These are phyloP conservation scores for Tinea pellionella DNA, from an alignment of 2,888 invertebrate species.

Conservation along the genomic window DNA sequence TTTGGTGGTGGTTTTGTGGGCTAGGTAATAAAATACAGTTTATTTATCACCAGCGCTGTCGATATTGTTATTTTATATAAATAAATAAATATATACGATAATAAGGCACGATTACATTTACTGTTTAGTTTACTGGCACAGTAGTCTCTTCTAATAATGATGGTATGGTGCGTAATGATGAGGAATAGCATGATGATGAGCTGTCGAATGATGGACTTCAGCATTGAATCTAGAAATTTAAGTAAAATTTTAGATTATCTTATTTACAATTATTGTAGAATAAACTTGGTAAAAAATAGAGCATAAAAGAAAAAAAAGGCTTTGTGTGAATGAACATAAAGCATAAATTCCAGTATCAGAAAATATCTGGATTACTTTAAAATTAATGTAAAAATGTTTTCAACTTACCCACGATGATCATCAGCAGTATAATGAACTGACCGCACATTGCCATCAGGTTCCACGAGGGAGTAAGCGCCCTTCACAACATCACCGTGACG, in stretches of 20 bases:
- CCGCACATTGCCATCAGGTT: slow-evolving; percentile 69
- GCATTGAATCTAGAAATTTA: slow-evolving; percentile 39
- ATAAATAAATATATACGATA: background rate
- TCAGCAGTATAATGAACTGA: slow-evolving; percentile 66
- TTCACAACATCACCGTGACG: slow-evolving; percentile 70
- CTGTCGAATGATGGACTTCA: slow-evolving; percentile 39
- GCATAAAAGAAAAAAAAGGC: too few species aligned
- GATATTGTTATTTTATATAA: slow-evolving; percentile 13
- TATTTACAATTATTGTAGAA: too few species aligned
- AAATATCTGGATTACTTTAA: too few species aligned
- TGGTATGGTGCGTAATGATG: slow-evolving; percentile 24
- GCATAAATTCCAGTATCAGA: too few species aligned
- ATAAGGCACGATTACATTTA: background rate
- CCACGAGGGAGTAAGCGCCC: slow-evolving; percentile 71
- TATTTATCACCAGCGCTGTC: slow-evolving; percentile 35
- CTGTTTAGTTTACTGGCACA: background rate
- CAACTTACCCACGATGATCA: slow-evolving; percentile 53
- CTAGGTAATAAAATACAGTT: too few species aligned
- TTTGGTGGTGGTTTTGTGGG: too few species aligned
- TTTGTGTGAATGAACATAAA: too few species aligned
- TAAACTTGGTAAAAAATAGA: too few species aligned
- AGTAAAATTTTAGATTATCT: too few species aligned
- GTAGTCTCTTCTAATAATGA: slow-evolving; percentile 23
- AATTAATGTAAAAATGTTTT: too few species aligned
- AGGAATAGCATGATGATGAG: slow-evolving; percentile 34